Evolutionary conservation across 2,113 vertebrate genomes (phyloP).

Genomic region (Motacilla alba): DNA sequence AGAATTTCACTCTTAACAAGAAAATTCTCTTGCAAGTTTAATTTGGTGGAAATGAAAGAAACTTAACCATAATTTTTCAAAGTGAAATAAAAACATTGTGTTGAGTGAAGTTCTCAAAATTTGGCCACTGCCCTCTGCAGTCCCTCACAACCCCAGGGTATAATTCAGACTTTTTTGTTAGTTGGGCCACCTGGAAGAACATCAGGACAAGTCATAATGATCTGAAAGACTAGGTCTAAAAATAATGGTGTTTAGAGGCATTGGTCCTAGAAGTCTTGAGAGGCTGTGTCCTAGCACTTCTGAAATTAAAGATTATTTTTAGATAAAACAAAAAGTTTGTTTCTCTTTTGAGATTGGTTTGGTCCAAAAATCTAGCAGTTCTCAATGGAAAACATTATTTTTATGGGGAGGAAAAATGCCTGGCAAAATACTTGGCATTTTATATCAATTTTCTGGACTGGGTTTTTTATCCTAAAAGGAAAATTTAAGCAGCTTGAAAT

Average conservation of each 20-base stretch:
- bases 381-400: neutral
- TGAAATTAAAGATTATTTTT: neutral
- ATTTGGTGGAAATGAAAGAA: fast-evolving
- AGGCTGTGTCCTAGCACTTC: neutral
- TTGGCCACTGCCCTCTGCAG: neutral
- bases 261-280: neutral
- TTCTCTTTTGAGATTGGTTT: neutral
- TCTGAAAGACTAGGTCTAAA: neutral
- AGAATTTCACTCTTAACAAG: neutral
- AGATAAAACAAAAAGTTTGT: neutral
- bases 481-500: neutral
- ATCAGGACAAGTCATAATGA: neutral
- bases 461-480: neutral
- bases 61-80: neutral
- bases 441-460: neutral
- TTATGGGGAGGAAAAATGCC: fast-evolving
- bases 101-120: neutral
- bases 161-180: neutral
- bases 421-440: neutral
- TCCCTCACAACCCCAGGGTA: neutral
- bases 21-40: neutral
- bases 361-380: neutral
- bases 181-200: too few relatives aligned
- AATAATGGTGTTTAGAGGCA: neutral
- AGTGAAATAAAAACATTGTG: neutral